Percentiles rank a stretch among this genome's conserved stretches.
Evolutionary conservation across 53 echinoderm and acorn worm genomes (phyloP).

Genomic region (Apostichopus leukothele): DNA sequence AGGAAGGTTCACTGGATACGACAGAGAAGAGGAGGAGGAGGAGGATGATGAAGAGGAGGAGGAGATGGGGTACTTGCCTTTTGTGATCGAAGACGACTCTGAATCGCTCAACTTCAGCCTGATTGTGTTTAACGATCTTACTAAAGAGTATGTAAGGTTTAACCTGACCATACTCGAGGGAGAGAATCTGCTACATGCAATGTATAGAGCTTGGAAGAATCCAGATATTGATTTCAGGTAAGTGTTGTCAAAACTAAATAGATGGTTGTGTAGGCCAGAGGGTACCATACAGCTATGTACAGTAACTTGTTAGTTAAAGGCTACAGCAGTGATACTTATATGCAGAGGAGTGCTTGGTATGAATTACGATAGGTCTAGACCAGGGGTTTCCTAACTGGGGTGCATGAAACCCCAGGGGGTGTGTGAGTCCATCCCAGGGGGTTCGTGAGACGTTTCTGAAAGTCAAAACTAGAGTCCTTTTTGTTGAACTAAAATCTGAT

Average conservation of each 20-base stretch:
- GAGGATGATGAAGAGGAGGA: not conserved
- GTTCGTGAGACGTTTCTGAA: no score
- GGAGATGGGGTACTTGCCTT: not conserved
- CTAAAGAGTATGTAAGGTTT: not conserved
- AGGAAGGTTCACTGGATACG: not conserved
- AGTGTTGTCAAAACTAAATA: not conserved
- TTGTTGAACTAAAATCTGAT: no score
- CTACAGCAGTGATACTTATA: no score
- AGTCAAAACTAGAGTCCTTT: no score
- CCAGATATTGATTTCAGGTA: constrained; percentile 12
- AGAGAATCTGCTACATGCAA: not conserved
- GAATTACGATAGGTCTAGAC: no score
- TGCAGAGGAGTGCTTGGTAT: no score
- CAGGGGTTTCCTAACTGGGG: no score
- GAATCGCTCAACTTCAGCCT: not conserved
- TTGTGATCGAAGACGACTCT: not conserved
- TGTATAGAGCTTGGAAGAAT: not conserved
- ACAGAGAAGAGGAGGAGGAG: not conserved
- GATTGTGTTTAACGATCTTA: not conserved
- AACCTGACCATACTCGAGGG: constrained; percentile 19
- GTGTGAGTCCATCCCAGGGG: no score
- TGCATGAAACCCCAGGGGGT: no score
- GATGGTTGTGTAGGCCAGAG: no score
- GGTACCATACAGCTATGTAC: no score
- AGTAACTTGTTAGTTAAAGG: no score